Evolutionary conservation across 2,888 invertebrate species (phyloP).

Genomic region (Andrena minutula): DNA sequence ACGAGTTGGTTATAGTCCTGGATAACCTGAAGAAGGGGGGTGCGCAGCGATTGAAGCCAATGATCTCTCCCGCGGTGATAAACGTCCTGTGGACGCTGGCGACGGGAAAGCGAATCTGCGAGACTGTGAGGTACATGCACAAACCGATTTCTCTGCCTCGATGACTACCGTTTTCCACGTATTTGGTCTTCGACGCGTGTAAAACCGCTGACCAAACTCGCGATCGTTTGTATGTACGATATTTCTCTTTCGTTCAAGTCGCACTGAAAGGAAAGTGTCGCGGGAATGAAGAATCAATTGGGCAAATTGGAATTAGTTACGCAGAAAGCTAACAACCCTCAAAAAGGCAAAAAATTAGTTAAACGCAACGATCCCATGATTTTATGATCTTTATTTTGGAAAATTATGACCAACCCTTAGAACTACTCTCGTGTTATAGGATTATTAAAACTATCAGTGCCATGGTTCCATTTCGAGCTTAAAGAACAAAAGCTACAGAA

Average conservation of each 20-base stretch:
- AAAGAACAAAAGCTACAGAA: too few relatives aligned
- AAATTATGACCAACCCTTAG: too few relatives aligned
- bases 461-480: too few relatives aligned
- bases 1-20: constrained; percentile 86
- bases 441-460: too few relatives aligned
- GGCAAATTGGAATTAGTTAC: too few relatives aligned
- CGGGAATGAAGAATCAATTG: neutral
- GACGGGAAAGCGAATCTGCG: constrained; percentile 83
- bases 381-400: too few relatives aligned
- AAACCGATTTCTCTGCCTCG: constrained; percentile 25
- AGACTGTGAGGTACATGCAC: constrained; percentile 68
- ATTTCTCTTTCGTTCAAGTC: neutral
- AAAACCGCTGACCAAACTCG: constrained; percentile 10
- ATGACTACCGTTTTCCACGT: constrained; percentile 13
- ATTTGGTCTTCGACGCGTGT: neutral
- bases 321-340: too few relatives aligned
- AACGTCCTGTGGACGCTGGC: constrained; percentile 89
- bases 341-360: too few relatives aligned
- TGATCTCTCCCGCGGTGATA: constrained; percentile 87
- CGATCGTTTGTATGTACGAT: neutral
- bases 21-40: constrained; percentile 77
- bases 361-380: too few relatives aligned
- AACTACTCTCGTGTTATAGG: too few relatives aligned
- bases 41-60: constrained; percentile 72
- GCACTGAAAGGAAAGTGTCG: neutral